phyloP scores from a whole-genome alignment of 2,797 vertebrate species.

The Enteromius afrohamiltoni region DNA sequence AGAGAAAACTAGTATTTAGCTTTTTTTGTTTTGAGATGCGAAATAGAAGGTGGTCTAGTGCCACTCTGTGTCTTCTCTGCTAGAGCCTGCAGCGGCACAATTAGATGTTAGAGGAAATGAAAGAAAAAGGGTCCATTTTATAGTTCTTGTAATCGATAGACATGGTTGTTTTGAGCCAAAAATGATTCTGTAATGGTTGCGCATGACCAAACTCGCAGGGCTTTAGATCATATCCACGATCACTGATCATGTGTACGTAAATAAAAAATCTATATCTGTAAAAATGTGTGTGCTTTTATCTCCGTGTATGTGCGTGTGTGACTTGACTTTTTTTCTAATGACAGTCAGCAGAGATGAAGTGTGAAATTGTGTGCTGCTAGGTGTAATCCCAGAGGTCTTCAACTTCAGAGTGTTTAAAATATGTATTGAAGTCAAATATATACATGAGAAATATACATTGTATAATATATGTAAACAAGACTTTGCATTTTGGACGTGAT shows the following conservation, averaged over 20 bases:
- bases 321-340: not conserved
- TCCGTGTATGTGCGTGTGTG: too few species aligned
- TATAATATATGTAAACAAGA: too few species aligned
- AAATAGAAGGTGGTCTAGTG: not conserved
- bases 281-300: not conserved
- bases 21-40: not conserved
- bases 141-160: constrained; percentile 4
- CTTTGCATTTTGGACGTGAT: too few species aligned
- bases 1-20: not conserved
- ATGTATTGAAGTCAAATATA: not conserved
- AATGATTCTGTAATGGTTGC: constrained; percentile 32
- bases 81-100: not conserved
- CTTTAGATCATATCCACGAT: constrained; percentile 40
- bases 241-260: constrained; percentile 35
- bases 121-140: not conserved
- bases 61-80: not conserved
- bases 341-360: not conserved
- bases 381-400: not conserved
- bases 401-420: not conserved
- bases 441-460: too few species aligned
- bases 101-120: not conserved
- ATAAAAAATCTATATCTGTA: constrained; percentile 48
- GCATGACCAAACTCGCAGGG: constrained; percentile 38
- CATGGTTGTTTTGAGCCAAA: not conserved
- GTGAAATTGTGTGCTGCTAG: not conserved